phyloP scores from a whole-genome alignment of 2,888 invertebrate species.

The Blastobasis adustella region DNA sequence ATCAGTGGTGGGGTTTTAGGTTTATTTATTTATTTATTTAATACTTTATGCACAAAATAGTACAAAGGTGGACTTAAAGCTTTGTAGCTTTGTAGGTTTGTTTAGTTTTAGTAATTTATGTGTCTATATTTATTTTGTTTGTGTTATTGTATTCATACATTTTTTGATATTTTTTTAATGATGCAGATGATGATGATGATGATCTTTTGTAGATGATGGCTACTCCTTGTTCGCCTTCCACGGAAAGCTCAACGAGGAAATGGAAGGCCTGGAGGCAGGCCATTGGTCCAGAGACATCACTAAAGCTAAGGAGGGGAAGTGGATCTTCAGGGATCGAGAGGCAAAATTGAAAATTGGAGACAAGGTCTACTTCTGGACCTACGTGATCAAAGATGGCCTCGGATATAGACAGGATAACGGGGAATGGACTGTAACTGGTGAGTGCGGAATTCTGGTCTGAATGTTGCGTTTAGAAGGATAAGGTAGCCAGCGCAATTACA shows the following conservation, averaged over 20 bases:
- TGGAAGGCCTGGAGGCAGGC: slow-evolving; percentile 82
- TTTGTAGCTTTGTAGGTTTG: too few relatives aligned
- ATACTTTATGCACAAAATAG: too few relatives aligned
- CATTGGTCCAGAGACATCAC: slow-evolving; percentile 78
- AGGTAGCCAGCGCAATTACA: too few relatives aligned
- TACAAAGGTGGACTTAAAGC: too few relatives aligned
- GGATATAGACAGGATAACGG: slow-evolving; percentile 82
- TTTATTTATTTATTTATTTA: too few relatives aligned
- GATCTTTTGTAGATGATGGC: slow-evolving; percentile 66
- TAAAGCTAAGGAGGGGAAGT: slow-evolving; percentile 76
- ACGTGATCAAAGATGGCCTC: slow-evolving; percentile 78
- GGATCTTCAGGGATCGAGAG: slow-evolving; percentile 78
- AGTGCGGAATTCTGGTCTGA: background rate
- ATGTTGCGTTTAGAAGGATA: background rate
- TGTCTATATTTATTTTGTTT: too few relatives aligned
- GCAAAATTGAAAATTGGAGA: slow-evolving; percentile 79
- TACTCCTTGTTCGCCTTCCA: slow-evolving; percentile 64
- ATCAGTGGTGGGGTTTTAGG: too few relatives aligned
- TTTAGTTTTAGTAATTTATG: background rate
- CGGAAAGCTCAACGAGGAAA: slow-evolving; percentile 83
- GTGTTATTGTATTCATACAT: too few relatives aligned
- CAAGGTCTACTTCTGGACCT: slow-evolving; percentile 84
- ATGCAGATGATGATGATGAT: too few relatives aligned
- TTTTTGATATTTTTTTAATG: too few relatives aligned
- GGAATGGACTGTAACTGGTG: slow-evolving; percentile 71